Conservation (phyloP, 2,888 invertebrate genomes). For the Nomada ferruginata region DNA sequence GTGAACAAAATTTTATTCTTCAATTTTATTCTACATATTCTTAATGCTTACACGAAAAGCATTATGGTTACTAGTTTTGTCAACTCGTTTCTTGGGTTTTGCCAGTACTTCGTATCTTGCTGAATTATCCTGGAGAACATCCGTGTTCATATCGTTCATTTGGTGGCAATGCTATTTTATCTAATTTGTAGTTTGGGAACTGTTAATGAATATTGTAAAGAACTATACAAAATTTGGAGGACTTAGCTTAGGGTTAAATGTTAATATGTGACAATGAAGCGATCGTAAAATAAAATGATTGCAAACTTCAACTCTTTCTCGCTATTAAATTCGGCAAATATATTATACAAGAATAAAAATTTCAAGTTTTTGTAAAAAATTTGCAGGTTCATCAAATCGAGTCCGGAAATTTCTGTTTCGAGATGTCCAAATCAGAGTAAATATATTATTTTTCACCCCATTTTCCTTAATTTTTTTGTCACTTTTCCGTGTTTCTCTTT, state of each 20-base stretch:
- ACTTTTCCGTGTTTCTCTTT: background rate
- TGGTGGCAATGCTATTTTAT: conserved; percentile 1
- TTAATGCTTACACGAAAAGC: conserved; percentile 44
- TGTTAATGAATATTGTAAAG: background rate
- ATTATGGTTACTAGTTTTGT: conserved; percentile 50
- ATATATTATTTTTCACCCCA: background rate
- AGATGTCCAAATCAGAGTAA: conserved; percentile 32
- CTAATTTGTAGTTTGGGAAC: background rate
- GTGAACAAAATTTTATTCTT: too few relatives aligned
- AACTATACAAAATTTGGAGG: conserved; percentile 11
- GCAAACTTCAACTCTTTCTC: conserved; percentile 38
- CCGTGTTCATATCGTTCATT: conserved; percentile 57
- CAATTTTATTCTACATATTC: background rate
- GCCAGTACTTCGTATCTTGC: conserved; percentile 62
- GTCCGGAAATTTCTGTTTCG: background rate
- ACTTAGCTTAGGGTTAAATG: conserved; percentile 30
- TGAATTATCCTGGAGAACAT: conserved; percentile 30
- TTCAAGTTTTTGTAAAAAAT: conserved; percentile 6
- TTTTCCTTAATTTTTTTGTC: too few relatives aligned
- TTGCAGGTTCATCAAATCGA: background rate
- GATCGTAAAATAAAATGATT: conserved; percentile 16
- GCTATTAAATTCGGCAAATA: conserved; percentile 5
- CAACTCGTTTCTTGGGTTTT: conserved; percentile 61
- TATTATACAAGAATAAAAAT: conserved; percentile 29
- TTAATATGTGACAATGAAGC: conserved; percentile 23